Conservation (phyloP, 2,888 invertebrate genomes). For the Brachyopa scutellaris region DNA sequence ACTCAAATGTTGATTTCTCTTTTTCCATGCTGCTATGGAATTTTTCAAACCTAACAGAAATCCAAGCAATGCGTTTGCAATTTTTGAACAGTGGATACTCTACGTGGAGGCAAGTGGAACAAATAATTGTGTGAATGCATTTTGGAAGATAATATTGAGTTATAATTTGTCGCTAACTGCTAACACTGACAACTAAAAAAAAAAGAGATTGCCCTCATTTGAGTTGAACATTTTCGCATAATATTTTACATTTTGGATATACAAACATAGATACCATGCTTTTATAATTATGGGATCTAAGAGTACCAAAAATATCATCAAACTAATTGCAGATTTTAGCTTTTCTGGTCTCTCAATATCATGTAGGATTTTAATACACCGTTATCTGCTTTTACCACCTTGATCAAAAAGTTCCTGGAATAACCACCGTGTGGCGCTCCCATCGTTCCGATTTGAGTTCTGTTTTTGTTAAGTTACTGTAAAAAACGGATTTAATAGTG, state of each 20-base stretch:
- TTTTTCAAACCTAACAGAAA: constrained; percentile 77
- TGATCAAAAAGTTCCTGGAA: no score
- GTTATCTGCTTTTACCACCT: no score
- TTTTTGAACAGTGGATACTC: constrained; percentile 77
- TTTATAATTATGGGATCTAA: not conserved
- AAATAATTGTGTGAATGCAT: constrained; percentile 47
- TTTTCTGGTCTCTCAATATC: no score
- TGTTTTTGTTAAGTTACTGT: no score
- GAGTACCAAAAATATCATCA: not conserved
- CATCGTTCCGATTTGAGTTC: no score
- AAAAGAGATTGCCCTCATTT: constrained; percentile 13
- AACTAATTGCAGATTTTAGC: constrained; percentile 13
- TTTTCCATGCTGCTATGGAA: constrained; percentile 76
- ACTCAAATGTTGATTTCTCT: constrained; percentile 73
- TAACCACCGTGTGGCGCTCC: no score
- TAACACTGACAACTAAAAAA: constrained; percentile 31
- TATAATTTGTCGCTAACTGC: constrained; percentile 32
- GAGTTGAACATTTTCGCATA: not conserved
- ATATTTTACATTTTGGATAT: not conserved
- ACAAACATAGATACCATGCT: not conserved
- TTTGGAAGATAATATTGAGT: constrained; percentile 37
- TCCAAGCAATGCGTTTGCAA: constrained; percentile 81
- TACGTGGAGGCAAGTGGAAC: constrained; percentile 81
- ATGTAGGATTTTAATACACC: no score
- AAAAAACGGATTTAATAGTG: no score